Conservation (phyloP, 2,888 invertebrate species). For the Scotopteryx bipunctaria region DNA sequence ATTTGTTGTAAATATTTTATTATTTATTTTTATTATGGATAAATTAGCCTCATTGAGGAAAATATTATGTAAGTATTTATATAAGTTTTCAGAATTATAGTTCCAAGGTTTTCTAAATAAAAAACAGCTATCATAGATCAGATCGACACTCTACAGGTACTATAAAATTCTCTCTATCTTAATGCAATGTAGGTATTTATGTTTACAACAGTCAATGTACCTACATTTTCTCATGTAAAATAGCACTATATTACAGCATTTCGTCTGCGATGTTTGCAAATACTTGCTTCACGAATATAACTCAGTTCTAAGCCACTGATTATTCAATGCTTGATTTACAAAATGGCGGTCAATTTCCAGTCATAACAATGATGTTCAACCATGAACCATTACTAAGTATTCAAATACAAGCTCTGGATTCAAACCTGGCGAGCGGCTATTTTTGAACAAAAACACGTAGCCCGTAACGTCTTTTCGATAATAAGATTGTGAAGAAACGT, state of each 20-base stretch:
- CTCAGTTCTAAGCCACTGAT: slow-evolving; percentile 7
- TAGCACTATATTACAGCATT: background rate
- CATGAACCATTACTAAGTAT: slow-evolving; percentile 32
- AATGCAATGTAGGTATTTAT: too few relatives aligned
- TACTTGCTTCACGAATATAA: slow-evolving; percentile 4
- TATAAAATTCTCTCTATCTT: too few relatives aligned
- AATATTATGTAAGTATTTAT: too few relatives aligned
- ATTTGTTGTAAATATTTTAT: too few relatives aligned
- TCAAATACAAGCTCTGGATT: slow-evolving; percentile 40
- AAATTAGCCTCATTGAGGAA: too few relatives aligned
- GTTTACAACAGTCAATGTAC: too few relatives aligned
- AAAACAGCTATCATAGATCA: too few relatives aligned
- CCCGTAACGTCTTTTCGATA: slow-evolving; percentile 61
- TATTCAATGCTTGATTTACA: slow-evolving; percentile 23
- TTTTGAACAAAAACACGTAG: slow-evolving; percentile 57
- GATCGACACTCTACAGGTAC: too few relatives aligned
- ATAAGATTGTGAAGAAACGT: slow-evolving; percentile 56
- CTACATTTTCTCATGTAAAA: background rate
- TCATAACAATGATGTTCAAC: slow-evolving; percentile 24
- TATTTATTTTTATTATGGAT: too few relatives aligned
- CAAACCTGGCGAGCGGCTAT: slow-evolving; percentile 46
- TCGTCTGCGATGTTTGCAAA: slow-evolving; percentile 1
- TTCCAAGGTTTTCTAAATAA: too few relatives aligned
- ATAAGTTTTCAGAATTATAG: too few relatives aligned
- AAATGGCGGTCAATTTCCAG: slow-evolving; percentile 23